Conservation (phyloP, 2,113 vertebrate species). For the Atlantisia rogersi region DNA sequence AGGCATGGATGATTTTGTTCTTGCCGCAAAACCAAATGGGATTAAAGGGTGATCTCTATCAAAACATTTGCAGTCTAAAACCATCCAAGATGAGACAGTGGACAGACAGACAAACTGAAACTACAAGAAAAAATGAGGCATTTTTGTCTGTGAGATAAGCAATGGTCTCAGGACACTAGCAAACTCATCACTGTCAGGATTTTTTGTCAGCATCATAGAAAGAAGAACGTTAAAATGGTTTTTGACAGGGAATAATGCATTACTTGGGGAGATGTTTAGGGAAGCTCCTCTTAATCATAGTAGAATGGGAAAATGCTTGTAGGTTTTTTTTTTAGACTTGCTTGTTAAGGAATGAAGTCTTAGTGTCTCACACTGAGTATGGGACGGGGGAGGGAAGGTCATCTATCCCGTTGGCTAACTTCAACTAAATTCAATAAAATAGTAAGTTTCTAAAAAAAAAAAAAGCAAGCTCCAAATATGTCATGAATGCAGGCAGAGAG, state of each 20-base stretch:
- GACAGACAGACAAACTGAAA: not conserved
- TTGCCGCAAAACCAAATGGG: not conserved
- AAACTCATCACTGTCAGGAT: not conserved
- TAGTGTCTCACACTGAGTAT: not conserved
- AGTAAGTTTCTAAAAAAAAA: not conserved
- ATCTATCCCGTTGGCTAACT: not conserved
- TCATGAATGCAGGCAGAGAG: not conserved
- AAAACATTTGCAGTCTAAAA: not conserved
- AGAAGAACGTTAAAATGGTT: not conserved
- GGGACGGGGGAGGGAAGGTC: not conserved
- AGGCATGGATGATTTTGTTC: not conserved
- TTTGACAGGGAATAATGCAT: not conserved
- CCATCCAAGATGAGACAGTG: not conserved
- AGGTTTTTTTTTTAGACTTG: not conserved
- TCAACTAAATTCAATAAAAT: not conserved
- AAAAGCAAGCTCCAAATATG: not conserved
- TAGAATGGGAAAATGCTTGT: not conserved
- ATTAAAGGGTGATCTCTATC: not conserved
- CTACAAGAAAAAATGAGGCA: not conserved
- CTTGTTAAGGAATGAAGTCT: not conserved
- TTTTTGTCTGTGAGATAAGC: not conserved
- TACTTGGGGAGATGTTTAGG: not conserved
- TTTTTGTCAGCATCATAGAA: not conserved
- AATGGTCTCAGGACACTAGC: not conserved
- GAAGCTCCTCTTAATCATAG: not conserved